Percentiles rank a stretch among this genome's conserved stretches.
Conservation (phyloP, 2,797 vertebrate species). For the Helicolenus hilgendorfi region DNA sequence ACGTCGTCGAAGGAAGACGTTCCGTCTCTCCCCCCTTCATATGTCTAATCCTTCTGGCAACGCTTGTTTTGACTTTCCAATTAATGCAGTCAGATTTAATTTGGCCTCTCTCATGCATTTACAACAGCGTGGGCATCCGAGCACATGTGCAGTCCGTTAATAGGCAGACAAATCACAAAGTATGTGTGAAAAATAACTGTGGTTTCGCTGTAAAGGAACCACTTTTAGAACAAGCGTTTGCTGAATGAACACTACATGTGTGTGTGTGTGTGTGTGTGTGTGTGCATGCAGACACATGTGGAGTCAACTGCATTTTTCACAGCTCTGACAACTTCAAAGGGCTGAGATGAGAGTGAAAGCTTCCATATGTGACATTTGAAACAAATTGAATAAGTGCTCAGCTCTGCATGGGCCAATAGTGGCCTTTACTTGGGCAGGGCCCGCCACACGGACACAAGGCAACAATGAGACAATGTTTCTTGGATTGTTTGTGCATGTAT, state of each 20-base stretch:
- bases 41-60: conserved; percentile 1
- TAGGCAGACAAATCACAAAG: conserved; percentile 79
- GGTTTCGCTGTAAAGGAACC: conserved; percentile 81
- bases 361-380: conserved; percentile 92
- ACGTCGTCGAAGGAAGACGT: neutral
- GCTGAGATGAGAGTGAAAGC: conserved; percentile 86
- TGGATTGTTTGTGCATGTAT: conserved; percentile 13
- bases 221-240: conserved; percentile 72
- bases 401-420: conserved; percentile 82
- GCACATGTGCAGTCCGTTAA: conserved; percentile 81
- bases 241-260: conserved; percentile 59
- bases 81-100: conserved; percentile 54
- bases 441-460: conserved; percentile 50
- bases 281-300: conserved; percentile 74
- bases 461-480: conserved; percentile 41
- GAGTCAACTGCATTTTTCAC: conserved; percentile 87
- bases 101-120: conserved; percentile 34
- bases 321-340: conserved; percentile 87
- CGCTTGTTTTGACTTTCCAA: conserved; percentile 38
- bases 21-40: neutral
- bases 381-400: conserved; percentile 90
- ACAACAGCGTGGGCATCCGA: conserved; percentile 31
- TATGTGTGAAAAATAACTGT: conserved; percentile 85
- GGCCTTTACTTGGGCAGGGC: conserved; percentile 77
- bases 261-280: conserved; percentile 16